Percentiles rank a stretch among this genome's conserved stretches.
phyloP scores from a whole-genome alignment of 2,113 vertebrate species.

The Circaetus cinerascens region DNA sequence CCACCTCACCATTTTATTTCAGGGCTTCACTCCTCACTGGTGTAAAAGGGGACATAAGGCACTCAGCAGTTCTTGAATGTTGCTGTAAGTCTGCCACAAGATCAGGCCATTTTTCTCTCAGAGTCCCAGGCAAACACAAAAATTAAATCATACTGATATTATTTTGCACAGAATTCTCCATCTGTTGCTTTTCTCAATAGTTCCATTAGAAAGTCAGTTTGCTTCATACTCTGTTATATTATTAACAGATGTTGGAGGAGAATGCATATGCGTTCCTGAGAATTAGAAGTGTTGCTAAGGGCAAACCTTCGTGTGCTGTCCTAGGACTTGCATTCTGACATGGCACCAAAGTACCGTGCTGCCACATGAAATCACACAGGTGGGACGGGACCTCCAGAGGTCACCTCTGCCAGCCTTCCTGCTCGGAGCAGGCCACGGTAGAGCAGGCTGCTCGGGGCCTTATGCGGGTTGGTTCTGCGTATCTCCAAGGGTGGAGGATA shows the following conservation, averaged over 20 bases:
- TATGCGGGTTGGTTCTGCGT: background rate
- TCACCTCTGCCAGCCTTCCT: background rate
- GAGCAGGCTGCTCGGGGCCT: background rate
- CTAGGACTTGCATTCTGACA: background rate
- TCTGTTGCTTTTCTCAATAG: background rate
- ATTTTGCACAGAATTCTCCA: slow-evolving; percentile 15
- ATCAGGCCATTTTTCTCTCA: background rate
- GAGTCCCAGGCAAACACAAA: background rate
- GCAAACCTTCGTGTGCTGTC: background rate
- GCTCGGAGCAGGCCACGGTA: background rate
- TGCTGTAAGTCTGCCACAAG: background rate
- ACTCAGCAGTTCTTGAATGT: fast-evolving
- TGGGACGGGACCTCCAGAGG: background rate
- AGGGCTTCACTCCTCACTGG: background rate
- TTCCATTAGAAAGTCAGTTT: background rate
- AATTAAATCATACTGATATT: background rate
- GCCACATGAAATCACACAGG: background rate
- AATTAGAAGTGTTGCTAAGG: background rate
- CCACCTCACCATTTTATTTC: background rate
- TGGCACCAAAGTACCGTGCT: background rate
- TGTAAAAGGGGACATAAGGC: background rate
- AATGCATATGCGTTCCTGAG: background rate
- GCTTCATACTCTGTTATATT: background rate
- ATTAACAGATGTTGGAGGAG: slow-evolving; percentile 26
- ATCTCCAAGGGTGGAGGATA: background rate